Conservation (phyloP, 2,888 invertebrate genomes). For the Phengaris alcon region DNA sequence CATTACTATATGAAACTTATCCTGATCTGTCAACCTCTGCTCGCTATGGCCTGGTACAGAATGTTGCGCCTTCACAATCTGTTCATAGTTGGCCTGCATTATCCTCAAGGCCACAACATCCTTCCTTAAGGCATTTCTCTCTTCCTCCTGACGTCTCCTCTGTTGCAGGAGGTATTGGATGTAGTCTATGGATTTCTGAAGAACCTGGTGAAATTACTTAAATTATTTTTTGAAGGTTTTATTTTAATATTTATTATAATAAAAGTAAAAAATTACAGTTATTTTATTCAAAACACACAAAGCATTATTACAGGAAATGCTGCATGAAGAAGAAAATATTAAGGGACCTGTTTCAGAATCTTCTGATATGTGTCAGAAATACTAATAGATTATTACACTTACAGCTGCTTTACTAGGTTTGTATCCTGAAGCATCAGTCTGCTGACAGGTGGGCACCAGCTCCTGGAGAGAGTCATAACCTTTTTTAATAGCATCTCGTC, state of each 20-base stretch:
- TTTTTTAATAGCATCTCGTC: conserved; percentile 97
- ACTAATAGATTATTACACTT: conserved; percentile 42
- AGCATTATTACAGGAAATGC: too few relatives aligned
- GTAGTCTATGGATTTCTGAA: conserved; percentile 96
- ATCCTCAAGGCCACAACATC: conserved; percentile 96
- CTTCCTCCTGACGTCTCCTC: conserved; percentile 96
- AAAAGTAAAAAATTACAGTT: too few relatives aligned
- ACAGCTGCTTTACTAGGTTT: conserved; percentile 97
- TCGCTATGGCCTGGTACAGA: conserved; percentile 93
- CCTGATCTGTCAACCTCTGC: conserved; percentile 94
- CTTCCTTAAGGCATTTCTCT: conserved; percentile 91
- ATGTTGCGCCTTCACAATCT: conserved; percentile 97
- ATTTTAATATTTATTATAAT: too few relatives aligned
- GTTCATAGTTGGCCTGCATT: conserved; percentile 96
- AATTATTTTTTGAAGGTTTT: conserved; percentile 30
- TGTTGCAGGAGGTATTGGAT: conserved; percentile 94
- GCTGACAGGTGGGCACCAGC: conserved; percentile 95
- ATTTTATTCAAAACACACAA: too few relatives aligned
- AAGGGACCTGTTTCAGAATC: neutral
- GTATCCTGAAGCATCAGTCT: conserved; percentile 93
- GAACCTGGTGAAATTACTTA: conserved; percentile 68
- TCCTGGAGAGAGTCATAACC: conserved; percentile 96
- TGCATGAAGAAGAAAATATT: neutral
- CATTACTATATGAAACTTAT: conserved; percentile 96
- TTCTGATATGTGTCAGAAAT: too few relatives aligned